Conservation (phyloP, 1,140 invertebrate species). For the Dreissena polymorpha region DNA sequence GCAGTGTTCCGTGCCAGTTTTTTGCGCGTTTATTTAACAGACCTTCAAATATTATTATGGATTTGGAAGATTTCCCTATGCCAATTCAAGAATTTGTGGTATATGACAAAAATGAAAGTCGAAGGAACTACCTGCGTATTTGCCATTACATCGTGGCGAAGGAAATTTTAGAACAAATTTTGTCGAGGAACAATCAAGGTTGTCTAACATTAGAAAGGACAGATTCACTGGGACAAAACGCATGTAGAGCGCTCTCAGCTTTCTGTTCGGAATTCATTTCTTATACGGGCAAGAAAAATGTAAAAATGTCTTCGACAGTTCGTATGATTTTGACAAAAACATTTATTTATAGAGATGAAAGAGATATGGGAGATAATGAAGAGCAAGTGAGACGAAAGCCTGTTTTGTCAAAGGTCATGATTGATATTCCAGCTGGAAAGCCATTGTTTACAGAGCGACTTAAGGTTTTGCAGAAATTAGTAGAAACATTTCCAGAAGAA, state of each 20-base stretch:
- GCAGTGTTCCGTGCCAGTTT: constrained; percentile 60
- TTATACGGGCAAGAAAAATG: constrained; percentile 54
- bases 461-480: constrained; percentile 53
- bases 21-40: constrained; percentile 52
- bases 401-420: constrained; percentile 54
- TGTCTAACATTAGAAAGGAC: background rate
- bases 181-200: constrained; percentile 23
- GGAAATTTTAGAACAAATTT: constrained; percentile 64
- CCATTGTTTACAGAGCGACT: constrained; percentile 55
- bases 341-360: constrained; percentile 60
- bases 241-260: constrained; percentile 40
- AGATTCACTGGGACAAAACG: constrained; percentile 17
- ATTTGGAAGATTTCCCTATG: constrained; percentile 53
- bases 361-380: constrained; percentile 54
- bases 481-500: constrained; percentile 57
- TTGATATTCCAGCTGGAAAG: constrained; percentile 53
- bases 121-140: constrained; percentile 56
- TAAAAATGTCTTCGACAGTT: constrained; percentile 47
- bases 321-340: constrained; percentile 58
- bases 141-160: constrained; percentile 57
- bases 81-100: constrained; percentile 56
- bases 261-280: constrained; percentile 58
- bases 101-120: constrained; percentile 30
- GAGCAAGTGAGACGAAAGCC: constrained; percentile 49
- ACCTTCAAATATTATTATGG: constrained; percentile 54